These are phyloP conservation scores for Orbicella faveolata DNA, from an alignment of 64 coral and sea anemone genomes.

Conservation along the genomic window DNA sequence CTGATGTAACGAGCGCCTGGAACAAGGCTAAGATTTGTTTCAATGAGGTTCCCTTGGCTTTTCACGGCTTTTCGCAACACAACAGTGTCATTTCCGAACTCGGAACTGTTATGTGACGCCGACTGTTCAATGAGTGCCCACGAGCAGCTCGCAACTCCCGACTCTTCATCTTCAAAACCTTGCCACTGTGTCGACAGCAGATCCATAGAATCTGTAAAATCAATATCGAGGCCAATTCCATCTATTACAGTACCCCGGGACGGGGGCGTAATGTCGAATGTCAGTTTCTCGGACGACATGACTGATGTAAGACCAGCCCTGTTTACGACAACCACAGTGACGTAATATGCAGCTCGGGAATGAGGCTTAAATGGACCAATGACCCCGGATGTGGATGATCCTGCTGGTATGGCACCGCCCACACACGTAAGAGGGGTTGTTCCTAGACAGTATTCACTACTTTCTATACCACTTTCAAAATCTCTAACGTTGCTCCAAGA, in stretches of 20 bases:
- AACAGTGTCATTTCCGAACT: constrained; percentile 73
- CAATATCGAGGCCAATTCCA: constrained; percentile 57
- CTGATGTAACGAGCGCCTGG: constrained; percentile 82
- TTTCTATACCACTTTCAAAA: constrained; percentile 59
- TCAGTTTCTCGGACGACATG: constrained; percentile 61
- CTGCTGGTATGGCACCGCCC: not conserved
- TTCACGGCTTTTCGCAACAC: constrained; percentile 62
- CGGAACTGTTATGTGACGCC: constrained; percentile 56
- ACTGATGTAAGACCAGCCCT: constrained; percentile 60
- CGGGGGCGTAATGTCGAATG: constrained; percentile 68
- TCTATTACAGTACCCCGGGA: constrained; percentile 72
- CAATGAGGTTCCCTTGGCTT: constrained; percentile 47
- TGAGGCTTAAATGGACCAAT: constrained; percentile 18
- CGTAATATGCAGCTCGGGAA: not conserved
- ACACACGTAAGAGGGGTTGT: constrained; percentile 37
- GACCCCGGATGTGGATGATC: not conserved
- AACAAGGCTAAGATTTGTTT: constrained; percentile 49
- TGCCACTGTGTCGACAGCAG: constrained; percentile 56
- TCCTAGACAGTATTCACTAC: constrained; percentile 43
- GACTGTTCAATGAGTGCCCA: constrained; percentile 72
- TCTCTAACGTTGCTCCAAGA: constrained; percentile 60
- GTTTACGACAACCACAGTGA: constrained; percentile 53
- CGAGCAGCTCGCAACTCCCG: constrained; percentile 60
- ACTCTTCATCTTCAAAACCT: constrained; percentile 74
- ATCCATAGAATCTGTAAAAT: constrained; percentile 63